A percentile compares a stretch with the other conserved stretches of the same genome.
These are phyloP conservation scores for Mycogona germanica DNA, from an alignment of 2,888 invertebrate genomes.

Conservation along the genomic window DNA sequence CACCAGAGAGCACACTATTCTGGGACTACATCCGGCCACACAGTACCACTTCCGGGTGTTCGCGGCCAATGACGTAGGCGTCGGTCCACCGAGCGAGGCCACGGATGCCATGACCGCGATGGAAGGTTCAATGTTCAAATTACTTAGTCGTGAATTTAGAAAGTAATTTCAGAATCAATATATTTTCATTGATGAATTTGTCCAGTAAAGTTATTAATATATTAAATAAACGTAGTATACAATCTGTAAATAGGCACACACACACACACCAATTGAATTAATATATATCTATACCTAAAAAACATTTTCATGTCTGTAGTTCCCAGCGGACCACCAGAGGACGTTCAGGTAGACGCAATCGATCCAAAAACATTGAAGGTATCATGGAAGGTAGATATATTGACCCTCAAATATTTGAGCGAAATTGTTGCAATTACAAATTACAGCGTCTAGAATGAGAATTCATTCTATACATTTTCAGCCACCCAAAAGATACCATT, in stretches of 20 bases:
- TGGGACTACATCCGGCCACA: conserved; percentile 53
- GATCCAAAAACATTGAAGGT: conserved; percentile 32
- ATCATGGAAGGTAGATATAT: conserved; percentile 30
- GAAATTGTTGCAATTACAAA: neutral
- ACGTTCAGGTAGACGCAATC: conserved; percentile 30
- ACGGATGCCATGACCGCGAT: conserved; percentile 29
- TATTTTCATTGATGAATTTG: neutral
- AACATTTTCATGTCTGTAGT: conserved; percentile 14
- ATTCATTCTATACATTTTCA: too few species aligned
- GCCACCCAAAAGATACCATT: conserved; percentile 52
- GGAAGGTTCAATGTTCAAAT: conserved; percentile 19
- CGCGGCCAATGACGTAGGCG: conserved; percentile 57
- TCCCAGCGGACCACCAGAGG: conserved; percentile 27
- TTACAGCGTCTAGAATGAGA: too few species aligned
- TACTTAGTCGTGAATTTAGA: too few species aligned
- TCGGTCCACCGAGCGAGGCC: conserved; percentile 53
- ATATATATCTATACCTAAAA: neutral
- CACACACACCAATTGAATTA: neutral
- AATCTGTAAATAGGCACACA: too few species aligned
- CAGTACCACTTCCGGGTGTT: conserved; percentile 54
- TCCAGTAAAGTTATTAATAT: neutral
- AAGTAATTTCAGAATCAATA: too few species aligned
- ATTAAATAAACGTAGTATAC: neutral
- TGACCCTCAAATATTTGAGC: neutral
- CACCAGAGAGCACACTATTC: conserved; percentile 16